phyloP scores from a whole-genome alignment of 2,113 vertebrate species.

The Oryctolagus cuniculus region DNA sequence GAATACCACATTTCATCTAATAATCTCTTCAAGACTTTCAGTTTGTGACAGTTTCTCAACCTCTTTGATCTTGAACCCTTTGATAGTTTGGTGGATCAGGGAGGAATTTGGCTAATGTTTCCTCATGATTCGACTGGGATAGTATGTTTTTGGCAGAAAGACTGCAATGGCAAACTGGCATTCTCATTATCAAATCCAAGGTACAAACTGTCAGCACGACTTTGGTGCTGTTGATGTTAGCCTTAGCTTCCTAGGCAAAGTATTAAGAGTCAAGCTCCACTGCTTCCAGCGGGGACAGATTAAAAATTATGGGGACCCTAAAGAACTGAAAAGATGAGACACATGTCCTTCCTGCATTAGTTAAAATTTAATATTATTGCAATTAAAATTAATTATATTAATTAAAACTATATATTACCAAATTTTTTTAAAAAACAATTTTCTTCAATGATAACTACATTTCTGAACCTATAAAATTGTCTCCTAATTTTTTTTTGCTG shows the following conservation, averaged over 20 bases:
- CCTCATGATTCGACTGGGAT: neutral
- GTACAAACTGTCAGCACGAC: neutral
- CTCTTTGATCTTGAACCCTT: neutral
- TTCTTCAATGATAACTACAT: neutral
- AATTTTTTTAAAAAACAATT: neutral
- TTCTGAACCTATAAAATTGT: neutral
- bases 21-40: neutral
- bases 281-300: neutral
- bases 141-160: neutral
- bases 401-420: conserved; percentile 8
- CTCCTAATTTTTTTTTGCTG: neutral
- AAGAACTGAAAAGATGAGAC: neutral
- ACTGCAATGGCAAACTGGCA: neutral
- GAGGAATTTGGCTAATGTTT: neutral
- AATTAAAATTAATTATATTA: neutral
- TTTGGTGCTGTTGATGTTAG: neutral
- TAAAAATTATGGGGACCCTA: neutral
- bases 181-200: neutral
- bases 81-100: neutral
- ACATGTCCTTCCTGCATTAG: neutral
- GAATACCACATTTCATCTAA: neutral
- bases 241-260: neutral
- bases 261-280: neutral
- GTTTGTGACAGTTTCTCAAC: neutral
- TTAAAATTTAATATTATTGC: no score